phyloP scores from a whole-genome alignment of 2,888 invertebrate genomes.

The Tenthredo amoena region DNA sequence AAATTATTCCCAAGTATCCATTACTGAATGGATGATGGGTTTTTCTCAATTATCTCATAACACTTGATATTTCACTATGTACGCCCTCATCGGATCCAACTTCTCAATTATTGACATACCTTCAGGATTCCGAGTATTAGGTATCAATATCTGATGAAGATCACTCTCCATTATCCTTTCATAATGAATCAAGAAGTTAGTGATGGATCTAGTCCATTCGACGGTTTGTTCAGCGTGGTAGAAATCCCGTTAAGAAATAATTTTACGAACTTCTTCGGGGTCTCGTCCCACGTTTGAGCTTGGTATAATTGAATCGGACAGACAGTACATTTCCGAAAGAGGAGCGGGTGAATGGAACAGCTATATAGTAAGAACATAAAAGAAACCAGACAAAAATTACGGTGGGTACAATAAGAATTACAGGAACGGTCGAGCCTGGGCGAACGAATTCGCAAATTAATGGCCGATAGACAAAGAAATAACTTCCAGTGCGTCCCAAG shows the following conservation, averaged over 20 bases:
- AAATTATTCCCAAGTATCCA: too few relatives aligned
- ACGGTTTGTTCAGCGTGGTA: neutral
- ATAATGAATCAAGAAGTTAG: neutral
- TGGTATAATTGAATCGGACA: neutral
- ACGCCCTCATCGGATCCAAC: too few relatives aligned
- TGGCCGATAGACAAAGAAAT: neutral
- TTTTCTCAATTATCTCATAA: too few relatives aligned
- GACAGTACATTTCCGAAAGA: neutral
- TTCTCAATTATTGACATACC: too few relatives aligned
- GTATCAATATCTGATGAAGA: neutral
- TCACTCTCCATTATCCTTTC: neutral
- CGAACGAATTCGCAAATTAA: neutral
- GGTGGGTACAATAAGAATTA: neutral
- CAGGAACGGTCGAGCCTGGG: neutral
- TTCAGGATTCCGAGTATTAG: too few relatives aligned
- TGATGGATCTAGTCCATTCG: neutral
- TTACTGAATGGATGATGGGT: too few relatives aligned
- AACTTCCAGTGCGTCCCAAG: neutral
- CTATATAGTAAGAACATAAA: neutral
- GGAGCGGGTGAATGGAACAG: neutral
- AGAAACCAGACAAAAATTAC: neutral
- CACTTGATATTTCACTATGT: too few relatives aligned
- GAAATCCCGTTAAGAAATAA: neutral
- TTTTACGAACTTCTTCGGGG: neutral
- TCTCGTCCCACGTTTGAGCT: neutral